A percentile compares a stretch with the other conserved stretches of the same genome.
Evolutionary conservation across 2,113 vertebrate species (phyloP).

Genomic region (Rutilus rutilus): DNA sequence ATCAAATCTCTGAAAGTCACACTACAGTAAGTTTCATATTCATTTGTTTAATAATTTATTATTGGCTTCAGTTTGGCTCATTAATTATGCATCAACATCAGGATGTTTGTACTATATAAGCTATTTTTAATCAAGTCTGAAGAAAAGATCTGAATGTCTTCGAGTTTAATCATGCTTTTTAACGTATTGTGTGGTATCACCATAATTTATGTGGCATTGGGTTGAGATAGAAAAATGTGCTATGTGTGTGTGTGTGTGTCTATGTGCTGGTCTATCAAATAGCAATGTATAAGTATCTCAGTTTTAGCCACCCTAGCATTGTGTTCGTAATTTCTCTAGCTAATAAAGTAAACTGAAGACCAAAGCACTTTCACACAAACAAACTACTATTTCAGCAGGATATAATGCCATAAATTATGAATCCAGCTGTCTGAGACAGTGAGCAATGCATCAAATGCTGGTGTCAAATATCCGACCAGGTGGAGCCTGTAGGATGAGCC

Average conservation of each 20-base stretch:
- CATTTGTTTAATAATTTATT: background rate
- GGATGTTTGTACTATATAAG: background rate
- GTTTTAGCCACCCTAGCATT: constrained; percentile 6
- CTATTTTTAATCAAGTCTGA: constrained; percentile 12
- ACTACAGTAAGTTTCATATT: background rate
- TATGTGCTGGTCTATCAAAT: background rate
- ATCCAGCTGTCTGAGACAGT: constrained; percentile 39
- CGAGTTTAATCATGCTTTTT: constrained; percentile 7
- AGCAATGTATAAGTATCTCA: constrained; percentile 11
- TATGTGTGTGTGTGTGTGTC: background rate
- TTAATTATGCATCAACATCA: constrained; percentile 4
- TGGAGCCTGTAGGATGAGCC: background rate
- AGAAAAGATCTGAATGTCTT: background rate
- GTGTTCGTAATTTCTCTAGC: constrained; percentile 27
- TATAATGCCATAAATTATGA: constrained; percentile 45
- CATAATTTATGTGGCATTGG: background rate
- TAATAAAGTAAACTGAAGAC: constrained; percentile 38
- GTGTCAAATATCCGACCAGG: constrained; percentile 32
- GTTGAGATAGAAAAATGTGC: background rate
- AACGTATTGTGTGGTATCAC: background rate
- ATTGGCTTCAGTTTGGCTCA: constrained; percentile 8
- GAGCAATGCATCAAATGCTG: constrained; percentile 32
- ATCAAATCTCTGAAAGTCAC: background rate
- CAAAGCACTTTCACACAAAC: constrained; percentile 28
- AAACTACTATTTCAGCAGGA: constrained; percentile 29